Evolutionary conservation across 2,113 vertebrate genomes (phyloP), one percentile per base, ranked within the genome.

Genomic region (Blennius ocellaris): DNA sequence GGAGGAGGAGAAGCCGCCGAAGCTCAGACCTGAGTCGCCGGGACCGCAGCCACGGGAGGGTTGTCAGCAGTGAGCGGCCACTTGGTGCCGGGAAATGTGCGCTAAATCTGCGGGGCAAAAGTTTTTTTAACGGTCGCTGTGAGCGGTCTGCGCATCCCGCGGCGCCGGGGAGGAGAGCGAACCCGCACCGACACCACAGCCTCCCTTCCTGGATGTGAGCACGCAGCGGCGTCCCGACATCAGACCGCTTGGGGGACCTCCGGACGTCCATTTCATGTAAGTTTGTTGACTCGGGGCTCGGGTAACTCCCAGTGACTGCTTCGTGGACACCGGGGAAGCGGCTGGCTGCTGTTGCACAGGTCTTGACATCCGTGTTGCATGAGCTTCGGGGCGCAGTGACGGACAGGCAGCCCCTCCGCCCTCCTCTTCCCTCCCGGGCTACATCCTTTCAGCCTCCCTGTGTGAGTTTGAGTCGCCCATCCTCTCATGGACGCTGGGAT

Each of bases 171-270:
- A 43, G 38, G 69, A 61, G 65, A 73, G 51, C 77, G 51, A 17
- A 17, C 21, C 39, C 55, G 12, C 53, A 8, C 43, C 49, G 60
- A 61, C 60, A 21, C 50, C 43, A n/a, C 66, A 56, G 17, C 83
- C 73, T 69, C 60, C 62, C 60, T 79, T 82, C 77, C 86, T 89
- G 84, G 79, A 87, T 84, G 84, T 82, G 76, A 87, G 68, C 14
- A 7, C 62, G 36, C 82, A 59, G 37, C 75, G 59, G 36, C 83
- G 41, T 51, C 53, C 74, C 52, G 12, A 57, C 76, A 58, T 53
- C 73, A 9, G 59, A 9, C 37, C 55, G 70, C 80, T 81, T 66
- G 21, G 75, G 75, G 78, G 59, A 75, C 17, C 73, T 11, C 65
- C 7, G 71, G 43, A 79, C 68, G 61, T 75, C 60, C 61, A 66